Conservation (phyloP, 2,113 vertebrate genomes). For the Eubucco bourcierii region DNA sequence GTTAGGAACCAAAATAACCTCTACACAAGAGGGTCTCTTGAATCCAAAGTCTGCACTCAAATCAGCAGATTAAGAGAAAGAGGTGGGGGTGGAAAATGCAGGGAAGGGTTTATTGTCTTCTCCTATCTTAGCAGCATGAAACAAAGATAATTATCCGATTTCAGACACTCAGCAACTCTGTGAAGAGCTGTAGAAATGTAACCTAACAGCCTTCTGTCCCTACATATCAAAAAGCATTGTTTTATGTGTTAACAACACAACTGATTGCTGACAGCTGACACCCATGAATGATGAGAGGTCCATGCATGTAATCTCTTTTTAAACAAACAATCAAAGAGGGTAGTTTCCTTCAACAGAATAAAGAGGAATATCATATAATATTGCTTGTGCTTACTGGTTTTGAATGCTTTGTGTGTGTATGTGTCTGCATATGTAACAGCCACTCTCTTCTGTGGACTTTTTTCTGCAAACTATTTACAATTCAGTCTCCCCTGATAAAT, state of each 20-base stretch:
- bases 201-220: not conserved
- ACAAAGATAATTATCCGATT: constrained; percentile 2
- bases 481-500: constrained; percentile 55
- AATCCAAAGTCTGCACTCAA: not conserved
- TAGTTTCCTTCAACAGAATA: not conserved
- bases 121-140: not conserved
- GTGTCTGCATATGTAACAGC: not conserved
- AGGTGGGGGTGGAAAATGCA: not conserved
- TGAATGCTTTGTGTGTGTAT: not conserved
- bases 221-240: not conserved
- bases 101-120: not conserved
- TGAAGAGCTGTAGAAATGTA: not conserved
- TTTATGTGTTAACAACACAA: constrained; percentile 13
- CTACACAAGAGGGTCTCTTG: not conserved
- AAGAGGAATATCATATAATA: not conserved
- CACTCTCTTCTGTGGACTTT: constrained; percentile 15
- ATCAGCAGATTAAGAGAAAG: not conserved
- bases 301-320: not conserved
- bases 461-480: constrained; percentile 39
- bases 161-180: not conserved
- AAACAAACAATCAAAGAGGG: constrained; percentile 16
- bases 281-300: not conserved
- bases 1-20: not conserved
- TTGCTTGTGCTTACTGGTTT: not conserved
- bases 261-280: not conserved